phyloP scores from a whole-genome alignment of 2,797 vertebrate genomes.

The Cirrhinus mrigala region DNA sequence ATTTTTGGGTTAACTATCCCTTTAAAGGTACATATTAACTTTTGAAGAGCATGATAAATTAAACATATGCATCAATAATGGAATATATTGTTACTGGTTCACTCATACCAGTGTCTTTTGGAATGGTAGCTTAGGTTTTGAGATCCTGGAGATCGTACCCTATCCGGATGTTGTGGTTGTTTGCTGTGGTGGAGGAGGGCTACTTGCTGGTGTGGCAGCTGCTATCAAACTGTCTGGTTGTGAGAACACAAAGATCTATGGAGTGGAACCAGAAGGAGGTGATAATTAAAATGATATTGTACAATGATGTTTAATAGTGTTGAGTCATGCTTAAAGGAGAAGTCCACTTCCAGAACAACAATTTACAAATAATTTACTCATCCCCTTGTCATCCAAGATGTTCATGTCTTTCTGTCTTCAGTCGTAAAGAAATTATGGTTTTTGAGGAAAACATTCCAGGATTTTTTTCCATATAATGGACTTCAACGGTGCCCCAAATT shows the following conservation, averaged over 20 bases:
- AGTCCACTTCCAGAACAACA: too few species aligned
- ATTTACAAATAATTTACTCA: too few species aligned
- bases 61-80: neutral
- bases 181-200: conserved; percentile 81
- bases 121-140: conserved; percentile 74
- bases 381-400: too few species aligned
- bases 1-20: too few species aligned
- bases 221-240: conserved; percentile 80
- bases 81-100: neutral
- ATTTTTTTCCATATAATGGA: too few species aligned
- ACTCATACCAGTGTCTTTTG: neutral
- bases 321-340: too few species aligned
- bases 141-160: conserved; percentile 76
- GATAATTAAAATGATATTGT: conserved; percentile 16
- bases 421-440: too few species aligned
- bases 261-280: conserved; percentile 84
- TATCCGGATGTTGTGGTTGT: conserved; percentile 81
- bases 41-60: neutral
- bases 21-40: neutral
- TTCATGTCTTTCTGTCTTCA: too few species aligned
- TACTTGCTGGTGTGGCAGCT: conserved; percentile 80
- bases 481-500: too few species aligned
- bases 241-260: conserved; percentile 76
- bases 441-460: too few species aligned
- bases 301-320: neutral